Evolutionary conservation across 2,113 vertebrate genomes (phyloP).

Genomic region (Silurus meridionalis): DNA sequence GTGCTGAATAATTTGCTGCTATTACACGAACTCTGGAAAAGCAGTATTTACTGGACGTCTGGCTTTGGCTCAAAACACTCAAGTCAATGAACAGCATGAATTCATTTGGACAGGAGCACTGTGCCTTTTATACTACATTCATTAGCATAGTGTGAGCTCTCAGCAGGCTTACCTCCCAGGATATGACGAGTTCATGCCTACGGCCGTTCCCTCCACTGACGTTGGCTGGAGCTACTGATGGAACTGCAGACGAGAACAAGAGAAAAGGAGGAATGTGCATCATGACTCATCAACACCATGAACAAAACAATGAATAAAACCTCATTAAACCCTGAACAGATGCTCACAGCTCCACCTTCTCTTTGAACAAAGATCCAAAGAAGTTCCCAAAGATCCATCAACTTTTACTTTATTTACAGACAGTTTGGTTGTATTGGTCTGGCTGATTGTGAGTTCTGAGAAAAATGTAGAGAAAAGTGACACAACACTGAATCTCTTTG

Average conservation of each 20-base stretch:
- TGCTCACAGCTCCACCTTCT: conserved; percentile 22
- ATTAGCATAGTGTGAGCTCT: conserved; percentile 35
- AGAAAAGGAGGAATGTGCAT: conserved; percentile 29
- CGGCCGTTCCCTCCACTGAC: conserved; percentile 94
- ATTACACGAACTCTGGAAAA: conserved; percentile 16
- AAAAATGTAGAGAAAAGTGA: neutral
- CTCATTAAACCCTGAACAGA: too few species aligned
- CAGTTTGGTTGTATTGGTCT: neutral
- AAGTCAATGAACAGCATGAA: conserved; percentile 39
- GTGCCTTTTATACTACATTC: conserved; percentile 3
- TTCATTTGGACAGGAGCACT: conserved; percentile 25
- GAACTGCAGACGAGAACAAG: conserved; percentile 75
- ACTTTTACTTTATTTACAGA: neutral
- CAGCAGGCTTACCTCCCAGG: conserved; percentile 88
- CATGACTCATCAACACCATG: neutral
- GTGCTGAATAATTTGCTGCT: conserved; percentile 3
- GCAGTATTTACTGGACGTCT: conserved; percentile 23
- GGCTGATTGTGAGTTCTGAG: neutral
- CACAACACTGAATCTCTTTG: neutral
- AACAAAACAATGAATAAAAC: too few species aligned
- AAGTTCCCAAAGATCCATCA: neutral
- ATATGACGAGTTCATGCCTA: conserved; percentile 92
- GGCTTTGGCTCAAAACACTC: conserved; percentile 21
- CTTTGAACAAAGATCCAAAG: neutral
- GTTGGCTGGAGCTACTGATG: conserved; percentile 88